Percentiles rank a stretch among this genome's conserved stretches.
phyloP scores from a whole-genome alignment of 2,888 invertebrate species.

The Teleiodes luculella region DNA sequence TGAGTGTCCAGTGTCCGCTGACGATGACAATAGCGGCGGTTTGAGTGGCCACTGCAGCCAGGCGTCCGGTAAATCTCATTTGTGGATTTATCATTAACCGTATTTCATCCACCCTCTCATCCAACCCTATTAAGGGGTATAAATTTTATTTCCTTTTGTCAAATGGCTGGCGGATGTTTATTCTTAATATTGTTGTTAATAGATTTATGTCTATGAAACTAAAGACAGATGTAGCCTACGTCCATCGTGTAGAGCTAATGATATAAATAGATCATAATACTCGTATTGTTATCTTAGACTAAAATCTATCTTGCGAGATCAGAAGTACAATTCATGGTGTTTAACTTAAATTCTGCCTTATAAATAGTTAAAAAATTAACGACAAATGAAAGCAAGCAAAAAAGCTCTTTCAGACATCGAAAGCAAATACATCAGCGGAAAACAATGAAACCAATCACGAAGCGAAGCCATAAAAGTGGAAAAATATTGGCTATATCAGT shows the following conservation, averaged over 20 bases:
- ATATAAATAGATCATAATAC: not conserved
- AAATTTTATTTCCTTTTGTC: conserved; percentile 72
- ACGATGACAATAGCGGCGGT: conserved; percentile 71
- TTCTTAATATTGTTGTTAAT: conserved; percentile 43
- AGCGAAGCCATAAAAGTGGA: conserved; percentile 61
- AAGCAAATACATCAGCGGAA: not conserved
- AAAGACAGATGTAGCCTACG: not conserved
- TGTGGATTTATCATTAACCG: conserved; percentile 78
- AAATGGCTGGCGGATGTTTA: conserved; percentile 62
- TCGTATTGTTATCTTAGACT: too few species aligned
- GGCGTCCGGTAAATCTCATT: conserved; percentile 77
- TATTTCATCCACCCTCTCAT: conserved; percentile 72
- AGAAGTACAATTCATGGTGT: conserved; percentile 1
- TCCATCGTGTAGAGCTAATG: not conserved
- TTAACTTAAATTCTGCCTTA: not conserved
- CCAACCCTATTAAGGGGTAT: conserved; percentile 72
- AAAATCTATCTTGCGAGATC: too few species aligned
- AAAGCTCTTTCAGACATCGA: conserved; percentile 3
- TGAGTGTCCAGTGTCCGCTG: conserved; percentile 61
- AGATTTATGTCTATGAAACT: not conserved
- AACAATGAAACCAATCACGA: conserved; percentile 43
- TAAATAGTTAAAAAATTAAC: not conserved
- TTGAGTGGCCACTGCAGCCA: conserved; percentile 61
- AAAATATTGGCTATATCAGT: conserved; percentile 62
- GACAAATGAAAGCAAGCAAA: not conserved